phyloP scores from a whole-genome alignment of 2,797 vertebrate genomes.

The Mastacembelus armatus region DNA sequence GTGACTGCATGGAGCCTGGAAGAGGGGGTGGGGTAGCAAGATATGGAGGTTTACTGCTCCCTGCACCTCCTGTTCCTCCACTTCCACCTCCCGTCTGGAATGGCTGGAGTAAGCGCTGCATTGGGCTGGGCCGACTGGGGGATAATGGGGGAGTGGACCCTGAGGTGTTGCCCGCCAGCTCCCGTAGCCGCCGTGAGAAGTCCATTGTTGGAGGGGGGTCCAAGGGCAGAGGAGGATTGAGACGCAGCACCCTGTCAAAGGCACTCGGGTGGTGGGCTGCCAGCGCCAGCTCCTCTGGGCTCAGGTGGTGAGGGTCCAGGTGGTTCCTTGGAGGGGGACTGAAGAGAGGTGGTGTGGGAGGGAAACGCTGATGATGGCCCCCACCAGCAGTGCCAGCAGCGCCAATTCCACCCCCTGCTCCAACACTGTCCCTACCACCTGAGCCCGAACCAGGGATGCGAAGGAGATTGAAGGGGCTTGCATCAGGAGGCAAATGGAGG shows the following conservation, averaged over 20 bases:
- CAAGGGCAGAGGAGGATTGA: constrained; percentile 98
- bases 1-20: constrained; percentile 94
- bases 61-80: constrained; percentile 58
- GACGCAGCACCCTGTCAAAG: constrained; percentile 99
- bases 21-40: constrained; percentile 96
- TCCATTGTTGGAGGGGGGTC: constrained; percentile 99
- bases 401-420: constrained; percentile 80
- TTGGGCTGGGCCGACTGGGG: constrained; percentile 96
- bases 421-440: constrained; percentile 90
- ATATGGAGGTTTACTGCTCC: constrained; percentile 92
- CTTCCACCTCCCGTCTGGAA: constrained; percentile 89
- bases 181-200: constrained; percentile 98
- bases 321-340: constrained; percentile 98
- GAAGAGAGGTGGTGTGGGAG: constrained; percentile 98
- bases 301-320: constrained; percentile 98
- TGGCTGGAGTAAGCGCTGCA: constrained; percentile 99
- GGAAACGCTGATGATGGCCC: constrained; percentile 93
- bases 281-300: constrained; percentile 98
- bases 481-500: constrained; percentile 98
- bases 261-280: constrained; percentile 99
- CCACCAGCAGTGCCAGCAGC: constrained; percentile 85
- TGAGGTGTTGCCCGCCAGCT: constrained; percentile 98
- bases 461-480: constrained; percentile 98
- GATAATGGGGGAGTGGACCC: constrained; percentile 95
- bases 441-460: constrained; percentile 97